Conservation (phyloP, 2,113 vertebrate species). For the Glareola pratincola region DNA sequence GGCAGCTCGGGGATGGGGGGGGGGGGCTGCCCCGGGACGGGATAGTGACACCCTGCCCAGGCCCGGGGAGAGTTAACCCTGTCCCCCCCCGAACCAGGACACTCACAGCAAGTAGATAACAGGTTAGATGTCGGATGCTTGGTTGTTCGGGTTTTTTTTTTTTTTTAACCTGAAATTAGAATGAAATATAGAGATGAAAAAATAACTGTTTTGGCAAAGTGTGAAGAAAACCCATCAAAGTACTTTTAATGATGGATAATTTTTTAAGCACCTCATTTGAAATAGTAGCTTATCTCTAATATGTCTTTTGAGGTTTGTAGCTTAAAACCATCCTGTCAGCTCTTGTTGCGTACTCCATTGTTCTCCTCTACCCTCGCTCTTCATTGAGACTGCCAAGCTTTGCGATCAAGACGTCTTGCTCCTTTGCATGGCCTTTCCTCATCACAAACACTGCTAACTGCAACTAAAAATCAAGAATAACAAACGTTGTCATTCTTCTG, state of each 20-base stretch:
- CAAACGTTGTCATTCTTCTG: neutral
- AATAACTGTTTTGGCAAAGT: neutral
- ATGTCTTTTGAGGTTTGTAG: neutral
- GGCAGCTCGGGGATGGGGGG: too few relatives aligned
- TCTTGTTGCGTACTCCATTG: neutral
- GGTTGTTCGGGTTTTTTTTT: neutral
- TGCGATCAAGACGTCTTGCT: neutral
- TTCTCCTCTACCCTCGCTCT: neutral
- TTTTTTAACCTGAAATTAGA: neutral
- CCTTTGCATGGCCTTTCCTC: neutral
- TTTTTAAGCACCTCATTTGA: neutral
- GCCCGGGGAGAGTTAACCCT: too few relatives aligned
- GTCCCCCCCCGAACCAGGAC: too few relatives aligned
- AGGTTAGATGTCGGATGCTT: neutral
- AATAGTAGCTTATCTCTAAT: neutral
- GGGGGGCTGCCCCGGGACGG: too few relatives aligned
- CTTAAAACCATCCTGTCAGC: neutral
- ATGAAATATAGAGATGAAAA: neutral
- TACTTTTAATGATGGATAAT: neutral
- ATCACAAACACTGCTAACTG: neutral
- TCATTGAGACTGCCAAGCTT: neutral
- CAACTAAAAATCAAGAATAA: neutral
- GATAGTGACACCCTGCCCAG: too few relatives aligned
- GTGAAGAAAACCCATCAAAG: neutral
- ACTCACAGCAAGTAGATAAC: neutral